Conservation (phyloP, 2,113 vertebrate species). For the Sterrhoptilus dennistouni region DNA sequence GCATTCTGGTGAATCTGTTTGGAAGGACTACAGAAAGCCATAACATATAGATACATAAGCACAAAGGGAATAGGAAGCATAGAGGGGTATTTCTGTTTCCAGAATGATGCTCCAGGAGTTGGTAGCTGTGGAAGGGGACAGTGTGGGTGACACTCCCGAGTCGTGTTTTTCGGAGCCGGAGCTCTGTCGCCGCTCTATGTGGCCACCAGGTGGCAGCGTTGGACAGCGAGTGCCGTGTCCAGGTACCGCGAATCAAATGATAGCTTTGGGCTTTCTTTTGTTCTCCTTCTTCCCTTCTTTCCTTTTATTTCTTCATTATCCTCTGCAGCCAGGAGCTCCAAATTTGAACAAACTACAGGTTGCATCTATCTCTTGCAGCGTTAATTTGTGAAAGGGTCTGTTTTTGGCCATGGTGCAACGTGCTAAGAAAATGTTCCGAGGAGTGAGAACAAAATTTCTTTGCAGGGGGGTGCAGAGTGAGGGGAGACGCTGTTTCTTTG, state of each 20-base stretch:
- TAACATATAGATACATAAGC: not conserved
- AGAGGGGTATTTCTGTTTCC: not conserved
- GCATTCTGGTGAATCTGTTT: not conserved
- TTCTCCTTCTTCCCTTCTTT: conserved; percentile 6
- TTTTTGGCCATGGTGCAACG: not conserved
- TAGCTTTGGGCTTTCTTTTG: conserved; percentile 53
- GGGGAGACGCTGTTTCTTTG: not conserved
- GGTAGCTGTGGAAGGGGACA: not conserved
- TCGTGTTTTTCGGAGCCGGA: not conserved
- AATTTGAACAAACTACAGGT: not conserved
- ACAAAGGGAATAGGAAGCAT: not conserved
- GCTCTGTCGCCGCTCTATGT: not conserved
- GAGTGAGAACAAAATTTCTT: not conserved
- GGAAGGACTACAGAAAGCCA: not conserved
- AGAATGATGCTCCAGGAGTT: not conserved
- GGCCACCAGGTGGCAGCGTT: conserved; percentile 51
- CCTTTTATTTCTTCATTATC: not conserved
- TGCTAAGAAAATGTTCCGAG: not conserved
- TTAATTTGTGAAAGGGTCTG: not conserved
- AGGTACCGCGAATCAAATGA: not conserved
- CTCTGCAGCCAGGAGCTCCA: not conserved
- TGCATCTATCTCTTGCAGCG: not conserved
- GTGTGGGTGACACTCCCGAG: not conserved
- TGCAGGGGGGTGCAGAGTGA: not conserved
- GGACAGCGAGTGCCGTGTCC: not conserved